Conservation (phyloP, 2,797 vertebrate species). For the Pipistrellus pipistrellus region DNA sequence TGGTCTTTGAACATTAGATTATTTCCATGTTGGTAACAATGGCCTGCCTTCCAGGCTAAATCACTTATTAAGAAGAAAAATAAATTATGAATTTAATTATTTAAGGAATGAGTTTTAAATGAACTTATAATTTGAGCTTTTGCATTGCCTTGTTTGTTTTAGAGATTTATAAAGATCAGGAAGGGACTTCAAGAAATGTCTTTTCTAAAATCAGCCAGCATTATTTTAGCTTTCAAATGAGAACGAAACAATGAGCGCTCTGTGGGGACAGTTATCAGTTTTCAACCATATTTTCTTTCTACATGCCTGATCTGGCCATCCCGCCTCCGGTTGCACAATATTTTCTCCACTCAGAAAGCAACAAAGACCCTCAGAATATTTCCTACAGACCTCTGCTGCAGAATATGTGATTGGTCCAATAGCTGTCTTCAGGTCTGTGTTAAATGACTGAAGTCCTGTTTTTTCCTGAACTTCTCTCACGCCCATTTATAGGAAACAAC, state of each 20-base stretch:
- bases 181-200: slow-evolving; percentile 19
- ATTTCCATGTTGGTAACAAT: not conserved
- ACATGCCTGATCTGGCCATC: not conserved
- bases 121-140: slow-evolving; percentile 60
- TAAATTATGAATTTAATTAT: slow-evolving; percentile 71
- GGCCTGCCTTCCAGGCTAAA: slow-evolving; percentile 5
- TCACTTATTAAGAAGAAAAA: slow-evolving; percentile 62
- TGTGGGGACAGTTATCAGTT: not conserved
- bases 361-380: not conserved
- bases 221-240: not conserved
- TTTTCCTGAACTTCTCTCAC: slow-evolving; percentile 5
- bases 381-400: not conserved
- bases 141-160: slow-evolving; percentile 41
- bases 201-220: slow-evolving; percentile 30
- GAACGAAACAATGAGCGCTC: not conserved
- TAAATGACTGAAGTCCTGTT: not conserved
- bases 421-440: not conserved
- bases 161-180: slow-evolving; percentile 50
- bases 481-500: not conserved
- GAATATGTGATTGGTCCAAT: not conserved
- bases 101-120: slow-evolving; percentile 57
- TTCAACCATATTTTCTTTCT: not conserved
- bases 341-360: not conserved
- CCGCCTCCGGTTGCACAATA: no score
- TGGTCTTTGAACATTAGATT: not conserved